Evolutionary conservation across 2,888 invertebrate species (phyloP).

Genomic region (Euphydryas editha): DNA sequence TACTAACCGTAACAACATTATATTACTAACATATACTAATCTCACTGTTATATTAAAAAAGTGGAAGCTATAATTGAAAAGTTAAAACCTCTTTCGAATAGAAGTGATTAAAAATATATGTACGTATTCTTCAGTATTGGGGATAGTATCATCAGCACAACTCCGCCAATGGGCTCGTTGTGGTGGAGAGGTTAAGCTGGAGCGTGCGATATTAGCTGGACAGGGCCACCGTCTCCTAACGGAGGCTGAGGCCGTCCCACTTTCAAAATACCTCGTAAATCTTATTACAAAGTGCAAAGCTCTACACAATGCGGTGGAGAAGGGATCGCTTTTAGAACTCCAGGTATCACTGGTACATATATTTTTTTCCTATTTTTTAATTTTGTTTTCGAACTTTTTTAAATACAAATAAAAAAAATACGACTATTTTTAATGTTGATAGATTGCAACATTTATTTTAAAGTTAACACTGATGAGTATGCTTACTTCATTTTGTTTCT

Average conservation of each 20-base stretch:
- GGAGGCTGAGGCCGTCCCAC: slow-evolving; percentile 62
- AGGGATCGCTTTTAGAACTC: slow-evolving; percentile 87
- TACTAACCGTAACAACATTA: too few species aligned
- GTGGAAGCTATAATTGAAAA: too few species aligned
- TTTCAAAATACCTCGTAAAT: slow-evolving; percentile 76
- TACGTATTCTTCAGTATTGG: slow-evolving; percentile 57
- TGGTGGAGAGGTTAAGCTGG: slow-evolving; percentile 69
- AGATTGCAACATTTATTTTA: too few species aligned
- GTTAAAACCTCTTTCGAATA: too few species aligned
- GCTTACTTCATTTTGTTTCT: too few species aligned
- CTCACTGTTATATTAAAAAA: too few species aligned
- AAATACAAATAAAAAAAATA: too few species aligned
- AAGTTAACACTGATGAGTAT: too few species aligned
- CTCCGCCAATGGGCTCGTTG: slow-evolving; percentile 72
- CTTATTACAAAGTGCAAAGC: slow-evolving; percentile 90
- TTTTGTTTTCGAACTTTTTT: neutral
- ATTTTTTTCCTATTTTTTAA: neutral
- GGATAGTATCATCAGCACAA: slow-evolving; percentile 63
- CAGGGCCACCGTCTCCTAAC: slow-evolving; percentile 71
- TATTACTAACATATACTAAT: too few species aligned
- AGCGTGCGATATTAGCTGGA: slow-evolving; percentile 74
- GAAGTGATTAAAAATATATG: neutral
- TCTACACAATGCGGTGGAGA: slow-evolving; percentile 89
- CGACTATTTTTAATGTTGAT: too few species aligned
- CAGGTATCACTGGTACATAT: slow-evolving; percentile 63